Percentiles rank a stretch among this genome's conserved stretches.
Evolutionary conservation across 2,888 invertebrate genomes (phyloP).

Genomic region (Callimorpha dominula): DNA sequence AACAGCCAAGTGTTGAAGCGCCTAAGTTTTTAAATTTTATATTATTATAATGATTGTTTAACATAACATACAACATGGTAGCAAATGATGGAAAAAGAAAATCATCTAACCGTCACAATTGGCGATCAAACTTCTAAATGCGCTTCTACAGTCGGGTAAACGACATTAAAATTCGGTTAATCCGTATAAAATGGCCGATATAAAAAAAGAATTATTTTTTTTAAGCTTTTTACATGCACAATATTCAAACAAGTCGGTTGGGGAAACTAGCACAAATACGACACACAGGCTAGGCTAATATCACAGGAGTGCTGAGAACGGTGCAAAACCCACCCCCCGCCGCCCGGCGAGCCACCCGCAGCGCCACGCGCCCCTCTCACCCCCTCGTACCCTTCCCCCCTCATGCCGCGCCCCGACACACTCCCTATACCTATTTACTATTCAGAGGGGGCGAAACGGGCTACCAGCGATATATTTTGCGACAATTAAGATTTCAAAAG

Average conservation of each 20-base stretch:
- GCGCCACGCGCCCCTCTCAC: constrained; percentile 47
- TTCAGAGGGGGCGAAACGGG: constrained; percentile 82
- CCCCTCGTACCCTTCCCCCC: constrained; percentile 42
- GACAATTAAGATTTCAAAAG: constrained; percentile 84
- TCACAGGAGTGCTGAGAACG: constrained; percentile 87
- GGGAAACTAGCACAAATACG: constrained; percentile 85
- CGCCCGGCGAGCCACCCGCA: constrained; percentile 38
- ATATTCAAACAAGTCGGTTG: constrained; percentile 77
- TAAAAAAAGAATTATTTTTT: constrained; percentile 66
- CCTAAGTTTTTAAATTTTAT: constrained; percentile 64
- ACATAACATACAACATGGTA: constrained; percentile 74
- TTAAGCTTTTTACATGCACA: constrained; percentile 78
- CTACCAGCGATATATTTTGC: constrained; percentile 82
- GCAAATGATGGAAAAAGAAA: constrained; percentile 67
- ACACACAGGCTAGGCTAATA: constrained; percentile 87
- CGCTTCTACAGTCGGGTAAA: constrained; percentile 70
- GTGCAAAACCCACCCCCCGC: constrained; percentile 67
- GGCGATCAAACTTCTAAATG: constrained; percentile 70
- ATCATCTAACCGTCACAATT: constrained; percentile 66
- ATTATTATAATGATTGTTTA: constrained; percentile 66
- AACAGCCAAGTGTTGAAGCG: constrained; percentile 66
- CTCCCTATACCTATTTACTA: constrained; percentile 80
- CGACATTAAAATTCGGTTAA: constrained; percentile 76
- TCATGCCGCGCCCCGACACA: constrained; percentile 53
- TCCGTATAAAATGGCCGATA: constrained; percentile 80